phyloP scores from a whole-genome alignment of 2,888 invertebrate genomes.

The Drosophila mayaguana region DNA sequence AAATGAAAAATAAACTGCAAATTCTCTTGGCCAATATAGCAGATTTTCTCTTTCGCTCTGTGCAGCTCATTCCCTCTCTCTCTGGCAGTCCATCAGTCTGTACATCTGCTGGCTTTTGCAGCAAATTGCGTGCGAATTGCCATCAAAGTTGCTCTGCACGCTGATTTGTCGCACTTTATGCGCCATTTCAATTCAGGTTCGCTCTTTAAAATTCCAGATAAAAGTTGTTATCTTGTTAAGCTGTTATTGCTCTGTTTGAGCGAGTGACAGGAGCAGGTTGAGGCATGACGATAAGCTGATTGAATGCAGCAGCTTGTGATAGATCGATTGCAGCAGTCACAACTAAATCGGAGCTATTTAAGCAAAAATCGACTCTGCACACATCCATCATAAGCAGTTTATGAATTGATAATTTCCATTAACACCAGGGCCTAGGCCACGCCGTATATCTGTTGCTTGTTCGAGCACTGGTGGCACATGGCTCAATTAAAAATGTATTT shows the following conservation, averaged over 20 bases:
- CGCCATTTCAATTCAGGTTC: slow-evolving; percentile 37
- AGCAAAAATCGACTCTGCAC: neutral
- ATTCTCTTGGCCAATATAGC: slow-evolving; percentile 19
- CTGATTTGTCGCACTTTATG: slow-evolving; percentile 49
- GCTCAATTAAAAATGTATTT: slow-evolving; percentile 42
- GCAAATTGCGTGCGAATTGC: slow-evolving; percentile 62
- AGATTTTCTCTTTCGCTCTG: neutral
- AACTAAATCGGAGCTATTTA: neutral
- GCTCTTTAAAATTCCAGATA: slow-evolving; percentile 19
- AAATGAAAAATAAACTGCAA: slow-evolving; percentile 55
- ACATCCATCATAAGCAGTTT: slow-evolving; percentile 26
- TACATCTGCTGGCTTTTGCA: slow-evolving; percentile 13
- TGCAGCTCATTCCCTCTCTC: neutral
- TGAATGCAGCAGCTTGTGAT: slow-evolving; percentile 24
- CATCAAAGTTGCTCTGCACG: slow-evolving; percentile 33
- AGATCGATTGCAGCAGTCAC: neutral
- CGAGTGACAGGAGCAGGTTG: slow-evolving; percentile 55
- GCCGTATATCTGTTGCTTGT: slow-evolving; percentile 6
- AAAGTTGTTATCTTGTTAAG: slow-evolving; percentile 30
- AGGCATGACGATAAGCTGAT: slow-evolving; percentile 30
- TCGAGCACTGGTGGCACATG: slow-evolving; percentile 3
- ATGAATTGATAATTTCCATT: slow-evolving; percentile 31
- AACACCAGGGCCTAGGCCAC: neutral
- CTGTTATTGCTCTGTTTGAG: slow-evolving; percentile 10
- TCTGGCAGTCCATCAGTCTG: neutral